Evolutionary conservation across 2,888 invertebrate genomes (phyloP).

Genomic region (Rutpela maculata): DNA sequence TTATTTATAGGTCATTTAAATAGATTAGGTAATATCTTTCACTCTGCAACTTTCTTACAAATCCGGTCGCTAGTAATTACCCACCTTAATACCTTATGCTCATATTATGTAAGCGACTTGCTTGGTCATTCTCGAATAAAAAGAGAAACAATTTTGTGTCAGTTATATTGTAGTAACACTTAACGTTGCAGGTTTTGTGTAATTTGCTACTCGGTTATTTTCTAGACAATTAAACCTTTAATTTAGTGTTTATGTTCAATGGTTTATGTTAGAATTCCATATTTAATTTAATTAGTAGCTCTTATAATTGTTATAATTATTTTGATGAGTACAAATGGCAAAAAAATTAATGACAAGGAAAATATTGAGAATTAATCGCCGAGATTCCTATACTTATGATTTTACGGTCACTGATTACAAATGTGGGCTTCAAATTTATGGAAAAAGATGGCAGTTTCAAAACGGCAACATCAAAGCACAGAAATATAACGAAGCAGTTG

Average conservation of each 20-base stretch:
- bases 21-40: background rate
- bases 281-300: background rate
- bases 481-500: too few relatives aligned
- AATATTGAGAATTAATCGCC: too few relatives aligned
- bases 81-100: background rate
- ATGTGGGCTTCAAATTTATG: too few relatives aligned
- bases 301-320: background rate
- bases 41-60: background rate
- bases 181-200: background rate
- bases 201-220: background rate
- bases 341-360: too few relatives aligned
- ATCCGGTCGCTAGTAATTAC: background rate
- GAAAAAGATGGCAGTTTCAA: too few relatives aligned
- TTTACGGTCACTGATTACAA: too few relatives aligned
- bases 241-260: background rate
- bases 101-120: background rate
- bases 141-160: background rate
- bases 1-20: background rate
- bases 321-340: background rate
- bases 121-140: background rate
- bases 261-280: background rate
- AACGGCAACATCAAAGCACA: too few relatives aligned
- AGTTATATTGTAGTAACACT: background rate
- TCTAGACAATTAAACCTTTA: background rate
- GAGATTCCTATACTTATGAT: too few relatives aligned